A percentile compares a stretch with the other conserved stretches of the same genome.
Evolutionary conservation across 2,113 vertebrate species (phyloP).

Genomic region (Aramus guarauna): DNA sequence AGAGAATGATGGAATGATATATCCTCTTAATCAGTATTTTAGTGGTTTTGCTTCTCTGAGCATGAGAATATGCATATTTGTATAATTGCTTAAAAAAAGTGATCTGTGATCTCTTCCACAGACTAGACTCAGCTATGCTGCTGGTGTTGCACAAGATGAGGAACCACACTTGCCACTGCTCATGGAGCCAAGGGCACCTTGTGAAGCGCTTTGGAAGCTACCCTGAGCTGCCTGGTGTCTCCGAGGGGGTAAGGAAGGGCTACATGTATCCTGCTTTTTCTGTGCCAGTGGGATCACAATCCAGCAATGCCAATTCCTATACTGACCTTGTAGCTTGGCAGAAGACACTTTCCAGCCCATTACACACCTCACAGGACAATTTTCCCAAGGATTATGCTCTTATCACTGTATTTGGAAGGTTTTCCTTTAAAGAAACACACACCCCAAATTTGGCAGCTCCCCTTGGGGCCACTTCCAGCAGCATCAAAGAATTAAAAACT

Average conservation of each 20-base stretch:
- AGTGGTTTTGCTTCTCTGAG: neutral
- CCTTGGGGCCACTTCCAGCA: neutral
- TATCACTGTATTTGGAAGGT: neutral
- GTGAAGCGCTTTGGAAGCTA: neutral
- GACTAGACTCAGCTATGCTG: neutral
- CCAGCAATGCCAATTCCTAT: neutral
- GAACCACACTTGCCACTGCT: neutral
- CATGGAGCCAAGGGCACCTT: neutral
- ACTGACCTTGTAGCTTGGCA: neutral
- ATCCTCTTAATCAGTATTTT: neutral
- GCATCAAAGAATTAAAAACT: neutral
- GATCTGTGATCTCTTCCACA: neutral
- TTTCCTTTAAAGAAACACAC: neutral
- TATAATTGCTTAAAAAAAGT: neutral
- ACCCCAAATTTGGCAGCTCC: neutral
- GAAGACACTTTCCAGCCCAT: neutral
- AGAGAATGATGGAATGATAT: neutral
- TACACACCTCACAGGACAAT: neutral
- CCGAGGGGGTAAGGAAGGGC: fast-evolving
- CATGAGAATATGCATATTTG: neutral
- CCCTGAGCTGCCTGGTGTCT: neutral
- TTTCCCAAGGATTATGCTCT: neutral
- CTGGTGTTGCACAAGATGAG: neutral
- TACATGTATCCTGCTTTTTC: neutral
- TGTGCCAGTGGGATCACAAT: neutral